These are phyloP conservation scores for Pollenia griseotomentosa DNA, from an alignment of 2,888 invertebrate genomes.

Conservation along the genomic window DNA sequence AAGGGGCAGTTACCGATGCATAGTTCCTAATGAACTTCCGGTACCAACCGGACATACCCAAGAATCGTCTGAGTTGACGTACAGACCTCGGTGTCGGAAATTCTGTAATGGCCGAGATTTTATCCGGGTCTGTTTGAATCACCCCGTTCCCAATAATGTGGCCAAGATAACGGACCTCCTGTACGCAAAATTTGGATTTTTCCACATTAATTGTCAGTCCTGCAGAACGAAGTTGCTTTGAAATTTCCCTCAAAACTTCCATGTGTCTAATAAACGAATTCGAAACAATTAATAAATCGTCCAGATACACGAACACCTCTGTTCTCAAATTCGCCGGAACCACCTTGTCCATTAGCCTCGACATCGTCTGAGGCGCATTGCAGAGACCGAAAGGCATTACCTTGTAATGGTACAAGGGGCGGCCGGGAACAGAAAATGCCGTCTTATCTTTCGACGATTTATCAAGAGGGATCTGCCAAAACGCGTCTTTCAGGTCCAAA, in stretches of 20 bases:
- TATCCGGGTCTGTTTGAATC: background rate
- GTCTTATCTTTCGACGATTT: constrained; percentile 54
- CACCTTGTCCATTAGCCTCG: constrained; percentile 44
- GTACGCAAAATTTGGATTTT: constrained; percentile 12
- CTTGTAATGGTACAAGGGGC: background rate
- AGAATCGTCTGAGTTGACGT: constrained; percentile 7
- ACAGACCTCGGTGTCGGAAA: background rate
- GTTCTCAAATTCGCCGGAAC: constrained; percentile 50
- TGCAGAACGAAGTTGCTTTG: constrained; percentile 11
- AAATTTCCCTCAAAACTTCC: constrained; percentile 3
- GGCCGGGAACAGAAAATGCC: constrained; percentile 51
- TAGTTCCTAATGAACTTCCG: background rate
- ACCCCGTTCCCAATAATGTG: background rate
- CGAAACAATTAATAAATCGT: constrained; percentile 60
- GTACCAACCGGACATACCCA: constrained; percentile 7
- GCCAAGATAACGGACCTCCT: background rate
- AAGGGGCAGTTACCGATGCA: background rate
- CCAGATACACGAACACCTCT: constrained; percentile 65
- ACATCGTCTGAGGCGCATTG: constrained; percentile 42
- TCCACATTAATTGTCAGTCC: constrained; percentile 37
- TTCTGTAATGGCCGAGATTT: background rate
- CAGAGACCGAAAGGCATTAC: constrained; percentile 10
- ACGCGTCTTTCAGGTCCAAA: constrained; percentile 63
- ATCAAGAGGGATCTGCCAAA: constrained; percentile 67
- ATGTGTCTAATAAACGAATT: constrained; percentile 46